Evolutionary conservation across 1,140 invertebrate genomes (phyloP).

Genomic region (Aphelinus certus): DNA sequence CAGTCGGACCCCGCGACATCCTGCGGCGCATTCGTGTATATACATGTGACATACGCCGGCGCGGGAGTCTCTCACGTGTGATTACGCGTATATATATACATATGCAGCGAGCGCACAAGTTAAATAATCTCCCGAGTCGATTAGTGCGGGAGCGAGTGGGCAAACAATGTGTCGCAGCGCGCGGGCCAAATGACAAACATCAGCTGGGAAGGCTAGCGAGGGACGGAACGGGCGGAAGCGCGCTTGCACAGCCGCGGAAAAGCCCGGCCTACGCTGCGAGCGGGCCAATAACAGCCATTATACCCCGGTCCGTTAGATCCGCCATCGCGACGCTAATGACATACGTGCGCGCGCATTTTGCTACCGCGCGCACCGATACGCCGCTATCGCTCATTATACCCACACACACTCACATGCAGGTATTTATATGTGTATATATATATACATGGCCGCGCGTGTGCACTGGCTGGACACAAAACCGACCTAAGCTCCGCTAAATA

Average conservation of each 20-base stretch:
- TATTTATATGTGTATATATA: background rate
- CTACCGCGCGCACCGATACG: background rate
- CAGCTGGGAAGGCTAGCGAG: constrained; percentile 1
- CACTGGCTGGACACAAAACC: too few species aligned
- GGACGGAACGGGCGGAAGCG: constrained; percentile 23
- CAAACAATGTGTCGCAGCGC: constrained; percentile 25
- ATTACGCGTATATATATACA: constrained; percentile 7
- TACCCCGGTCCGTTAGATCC: constrained; percentile 30
- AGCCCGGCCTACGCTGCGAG: background rate
- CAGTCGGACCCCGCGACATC: too few species aligned
- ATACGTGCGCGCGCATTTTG: background rate
- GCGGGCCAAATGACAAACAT: constrained; percentile 38
- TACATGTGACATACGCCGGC: constrained; percentile 13
- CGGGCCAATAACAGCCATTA: constrained; percentile 37
- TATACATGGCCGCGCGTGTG: background rate
- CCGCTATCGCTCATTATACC: background rate
- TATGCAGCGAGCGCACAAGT: background rate
- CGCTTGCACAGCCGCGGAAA: background rate
- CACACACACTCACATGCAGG: background rate
- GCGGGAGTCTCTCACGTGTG: constrained; percentile 14
- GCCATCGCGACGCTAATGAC: constrained; percentile 30
- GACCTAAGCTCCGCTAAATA: too few species aligned
- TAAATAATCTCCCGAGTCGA: constrained; percentile 20
- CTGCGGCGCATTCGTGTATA: too few species aligned
- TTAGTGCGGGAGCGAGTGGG: background rate